Percentiles rank a stretch among this genome's conserved stretches.
phyloP scores from a whole-genome alignment of 2,888 invertebrate genomes.

The Meandrusa payeni region DNA sequence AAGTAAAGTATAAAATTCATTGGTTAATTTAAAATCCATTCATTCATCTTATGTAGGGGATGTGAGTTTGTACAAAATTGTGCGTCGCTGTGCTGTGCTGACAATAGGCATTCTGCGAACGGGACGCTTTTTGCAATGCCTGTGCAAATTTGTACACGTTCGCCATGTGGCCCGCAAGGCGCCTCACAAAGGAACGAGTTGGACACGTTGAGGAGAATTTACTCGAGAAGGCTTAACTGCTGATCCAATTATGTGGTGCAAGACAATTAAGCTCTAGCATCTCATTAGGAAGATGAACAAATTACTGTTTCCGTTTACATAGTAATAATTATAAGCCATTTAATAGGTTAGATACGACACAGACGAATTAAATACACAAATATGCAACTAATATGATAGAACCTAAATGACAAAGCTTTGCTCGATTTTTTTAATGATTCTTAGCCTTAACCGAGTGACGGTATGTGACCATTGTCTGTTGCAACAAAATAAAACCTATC shows the following conservation, averaged over 20 bases:
- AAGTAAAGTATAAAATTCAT: slow-evolving; percentile 29
- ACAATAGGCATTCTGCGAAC: slow-evolving; percentile 75
- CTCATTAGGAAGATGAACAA: no score
- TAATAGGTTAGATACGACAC: no score
- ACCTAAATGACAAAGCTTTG: no score
- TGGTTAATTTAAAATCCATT: slow-evolving; percentile 10
- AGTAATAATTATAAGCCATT: no score
- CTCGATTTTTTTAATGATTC: no score
- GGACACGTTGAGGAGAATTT: slow-evolving; percentile 26
- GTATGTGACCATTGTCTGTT: no score
- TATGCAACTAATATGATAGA: no score
- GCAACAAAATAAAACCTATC: no score
- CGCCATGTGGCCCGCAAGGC: slow-evolving; percentile 51
- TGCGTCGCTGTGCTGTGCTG: slow-evolving; percentile 60
- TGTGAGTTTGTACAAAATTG: slow-evolving; percentile 69
- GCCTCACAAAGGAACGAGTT: slow-evolving; percentile 38
- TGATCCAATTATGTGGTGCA: neutral
- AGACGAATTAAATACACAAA: no score
- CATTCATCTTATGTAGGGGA: slow-evolving; percentile 73
- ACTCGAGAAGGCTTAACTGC: slow-evolving; percentile 1
- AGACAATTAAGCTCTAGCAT: no score
- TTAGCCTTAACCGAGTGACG: no score
- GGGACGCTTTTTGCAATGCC: slow-evolving; percentile 62
- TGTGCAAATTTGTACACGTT: slow-evolving; percentile 65
- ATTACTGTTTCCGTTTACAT: no score